phyloP scores from a whole-genome alignment of 2,888 invertebrate species.

The Xestia rhomboidea region DNA sequence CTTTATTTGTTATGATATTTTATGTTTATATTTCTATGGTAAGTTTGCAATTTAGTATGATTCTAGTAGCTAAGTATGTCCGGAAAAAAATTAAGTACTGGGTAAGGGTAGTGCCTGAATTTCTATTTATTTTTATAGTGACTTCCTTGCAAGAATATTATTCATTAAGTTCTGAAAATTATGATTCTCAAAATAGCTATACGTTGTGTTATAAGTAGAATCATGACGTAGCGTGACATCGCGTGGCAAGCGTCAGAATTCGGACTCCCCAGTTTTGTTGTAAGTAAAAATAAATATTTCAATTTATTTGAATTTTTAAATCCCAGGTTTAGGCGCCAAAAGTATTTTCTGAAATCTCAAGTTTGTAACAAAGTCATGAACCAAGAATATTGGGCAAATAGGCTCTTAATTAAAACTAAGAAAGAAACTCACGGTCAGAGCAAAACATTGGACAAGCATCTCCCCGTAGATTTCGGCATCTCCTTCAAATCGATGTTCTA shows the following conservation, averaged over 20 bases:
- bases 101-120: neutral
- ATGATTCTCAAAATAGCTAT: neutral
- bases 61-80: neutral
- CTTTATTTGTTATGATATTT: neutral
- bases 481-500: conserved; percentile 68
- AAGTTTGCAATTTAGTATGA: too few relatives aligned
- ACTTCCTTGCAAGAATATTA: neutral
- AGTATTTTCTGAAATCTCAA: conserved; percentile 11
- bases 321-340: neutral
- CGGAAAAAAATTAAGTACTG: neutral
- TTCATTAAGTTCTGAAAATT: neutral
- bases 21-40: too few relatives aligned
- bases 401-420: conserved; percentile 46
- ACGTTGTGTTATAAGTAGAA: neutral
- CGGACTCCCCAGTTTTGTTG: neutral
- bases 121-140: neutral
- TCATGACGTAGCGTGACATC: conserved; percentile 9
- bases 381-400: conserved; percentile 55
- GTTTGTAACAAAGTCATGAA: conserved; percentile 54
- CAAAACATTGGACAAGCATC: conserved; percentile 81
- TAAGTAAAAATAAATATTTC: neutral
- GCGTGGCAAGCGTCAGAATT: conserved; percentile 8
- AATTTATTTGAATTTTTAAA: conserved; percentile 1
- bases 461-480: conserved; percentile 77
- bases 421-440: conserved; percentile 74